A percentile compares a stretch with the other conserved stretches of the same genome.
Evolutionary conservation across 2,113 vertebrate species (phyloP).

Genomic region (Merops nubicus): DNA sequence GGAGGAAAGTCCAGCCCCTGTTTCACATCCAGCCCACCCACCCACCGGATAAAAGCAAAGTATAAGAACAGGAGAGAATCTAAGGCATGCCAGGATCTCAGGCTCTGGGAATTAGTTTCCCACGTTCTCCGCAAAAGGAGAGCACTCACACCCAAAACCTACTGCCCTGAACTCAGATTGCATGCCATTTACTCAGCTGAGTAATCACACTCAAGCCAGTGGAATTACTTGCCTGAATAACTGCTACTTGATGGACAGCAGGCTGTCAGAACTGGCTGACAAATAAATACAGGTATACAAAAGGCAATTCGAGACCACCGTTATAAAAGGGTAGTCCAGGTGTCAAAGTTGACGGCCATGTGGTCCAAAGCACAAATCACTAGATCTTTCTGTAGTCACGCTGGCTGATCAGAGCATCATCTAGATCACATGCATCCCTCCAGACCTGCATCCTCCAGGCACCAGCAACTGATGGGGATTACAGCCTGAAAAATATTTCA

Average conservation of each 20-base stretch:
- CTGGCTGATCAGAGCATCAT: neutral
- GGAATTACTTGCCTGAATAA: neutral
- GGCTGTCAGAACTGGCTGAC: neutral
- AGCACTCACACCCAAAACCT: neutral
- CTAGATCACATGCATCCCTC: neutral
- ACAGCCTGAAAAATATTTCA: neutral
- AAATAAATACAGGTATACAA: neutral
- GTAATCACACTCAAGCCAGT: neutral
- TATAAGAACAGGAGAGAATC: slow-evolving; percentile 19
- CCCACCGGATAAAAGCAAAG: neutral
- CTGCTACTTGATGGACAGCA: fast-evolving
- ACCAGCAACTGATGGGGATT: neutral
- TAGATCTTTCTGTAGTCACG: fast-evolving
- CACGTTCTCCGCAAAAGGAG: neutral
- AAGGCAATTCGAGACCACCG: neutral
- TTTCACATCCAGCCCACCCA: slow-evolving; percentile 18
- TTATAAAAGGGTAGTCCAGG: neutral
- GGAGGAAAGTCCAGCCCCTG: neutral
- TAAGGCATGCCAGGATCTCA: slow-evolving; percentile 9
- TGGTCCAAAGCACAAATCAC: neutral
- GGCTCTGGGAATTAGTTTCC: slow-evolving; percentile 1
- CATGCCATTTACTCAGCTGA: neutral
- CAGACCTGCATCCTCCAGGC: neutral
- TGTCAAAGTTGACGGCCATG: neutral
- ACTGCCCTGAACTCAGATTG: neutral